Base-by-base conservation (phyloP, 2,113 vertebrate genomes). In the Rhea americana region DNA sequence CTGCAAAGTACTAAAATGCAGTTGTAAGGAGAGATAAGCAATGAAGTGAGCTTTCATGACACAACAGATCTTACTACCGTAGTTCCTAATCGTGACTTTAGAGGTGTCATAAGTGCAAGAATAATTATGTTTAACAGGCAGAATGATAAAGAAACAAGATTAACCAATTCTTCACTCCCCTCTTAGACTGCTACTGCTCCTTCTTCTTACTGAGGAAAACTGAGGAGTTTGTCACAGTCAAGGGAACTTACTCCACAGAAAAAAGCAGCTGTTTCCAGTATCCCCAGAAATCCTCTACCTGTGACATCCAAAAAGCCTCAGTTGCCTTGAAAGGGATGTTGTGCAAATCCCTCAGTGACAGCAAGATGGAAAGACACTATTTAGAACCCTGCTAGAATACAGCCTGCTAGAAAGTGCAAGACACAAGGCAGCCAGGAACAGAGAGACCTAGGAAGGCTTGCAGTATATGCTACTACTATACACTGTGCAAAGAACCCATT, bases 71-170 rank as follows among this genome's bases (percentile, higher is more conserved):
- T 90, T 78, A 97, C 97, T 97, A 96, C 58, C 93, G 85, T 97
- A 97, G 97, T 96, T 97, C 87, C 93, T 96, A 97, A 97, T 96
- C 97, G 96, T 93, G 93, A 94, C 89, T 97, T 97, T 96, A 97
- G 91, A 97, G 95, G 91, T 90, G 86, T 80, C 62, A 32, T 82
- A 97, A 97, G 91, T 97, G 62, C 72, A 90, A 88, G 91, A 94
- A 94, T 91, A 98, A 98, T 97, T 96, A 96, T 74, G 56, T 95
- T 97, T 94, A 97, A 96, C 85, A 94, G 90, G 84, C 89, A 94
- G 90, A 96, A 65, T 68, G 85, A 97, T 94, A 93, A 92, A 97
- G 85, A 95, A 35, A 91, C 89, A 93, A 96, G 97, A 95, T 95
- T 80, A 97, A 94, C 95, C 78, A 84, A 83, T 96, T 90, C 92